Base-by-base conservation (phyloP, 2,888 invertebrate species). In the Gymnoscelis rufifasciata region DNA sequence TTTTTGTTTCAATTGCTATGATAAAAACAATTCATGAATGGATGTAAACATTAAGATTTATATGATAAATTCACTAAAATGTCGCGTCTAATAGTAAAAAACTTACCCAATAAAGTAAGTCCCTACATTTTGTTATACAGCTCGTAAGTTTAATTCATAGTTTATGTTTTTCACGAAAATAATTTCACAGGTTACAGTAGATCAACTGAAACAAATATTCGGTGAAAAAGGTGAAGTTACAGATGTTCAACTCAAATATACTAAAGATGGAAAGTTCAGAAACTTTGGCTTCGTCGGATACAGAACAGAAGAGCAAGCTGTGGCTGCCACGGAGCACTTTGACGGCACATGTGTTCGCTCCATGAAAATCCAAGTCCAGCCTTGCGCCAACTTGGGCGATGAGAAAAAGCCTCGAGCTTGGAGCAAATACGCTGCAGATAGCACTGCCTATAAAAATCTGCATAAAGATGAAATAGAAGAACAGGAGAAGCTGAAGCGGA, bases 281-380 rank as follows among this genome's bases (percentile, higher is more conserved):
- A 93, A 94, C 64, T 99, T 99, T 83, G 97, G 94, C 3, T 99
- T 99, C 71, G 88, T 99, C 60, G 99, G 99, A 5, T 99, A 92
- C 76, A 93, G 95, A 68, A 92, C 90, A 13, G 94, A 94, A 52
- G 91, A 93, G 37, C 94, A 96, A 68, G 98, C 97, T 0, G 69
- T 90, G 37, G 89, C 88, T 24, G 98, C 98, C 0, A 88, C 92
- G 24, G 88, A 93, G 11, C 92, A 93, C 68, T 96, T 97, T 58
- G 90, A 99, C 78, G 93, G 95, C 47, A 93, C 95, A 1, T 98
- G 92, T 71, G 92, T 99, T 40, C 93, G 94, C 59, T 94, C 96
- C 1, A 92, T 91, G 66, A 93, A 91, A 83, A 94, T 99, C 51
- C 89, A 90, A 59, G 96, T 98, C 0, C 92, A 96, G 73, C 73